Evolutionary conservation across 2,797 vertebrate species (phyloP).

Genomic region (Poliocrania exsul): DNA sequence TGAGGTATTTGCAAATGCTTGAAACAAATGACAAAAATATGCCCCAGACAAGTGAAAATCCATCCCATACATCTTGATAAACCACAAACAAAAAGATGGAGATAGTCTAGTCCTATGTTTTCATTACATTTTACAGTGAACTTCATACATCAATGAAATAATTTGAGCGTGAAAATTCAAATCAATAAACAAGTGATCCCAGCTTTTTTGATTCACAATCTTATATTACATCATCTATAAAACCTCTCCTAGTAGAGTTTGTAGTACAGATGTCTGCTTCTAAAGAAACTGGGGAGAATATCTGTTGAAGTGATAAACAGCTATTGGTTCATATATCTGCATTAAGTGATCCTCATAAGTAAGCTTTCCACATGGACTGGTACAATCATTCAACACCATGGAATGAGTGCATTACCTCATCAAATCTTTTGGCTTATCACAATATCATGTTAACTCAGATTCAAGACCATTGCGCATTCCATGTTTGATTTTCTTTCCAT

Average conservation of each 20-base stretch:
- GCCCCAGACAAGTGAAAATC: neutral
- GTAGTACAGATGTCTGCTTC: conserved; percentile 68
- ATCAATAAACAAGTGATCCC: conserved; percentile 85
- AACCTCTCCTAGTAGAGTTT: conserved; percentile 62
- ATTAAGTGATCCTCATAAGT: conserved; percentile 76
- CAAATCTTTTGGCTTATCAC: conserved; percentile 28
- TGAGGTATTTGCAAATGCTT: neutral
- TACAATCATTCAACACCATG: conserved; percentile 58
- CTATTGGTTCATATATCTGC: conserved; percentile 79
- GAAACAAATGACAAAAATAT: neutral
- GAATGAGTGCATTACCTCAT: conserved; percentile 26
- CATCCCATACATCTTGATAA: neutral
- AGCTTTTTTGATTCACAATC: conserved; percentile 79
- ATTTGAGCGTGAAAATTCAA: conserved; percentile 81
- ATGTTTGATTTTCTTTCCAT: neutral
- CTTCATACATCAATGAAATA: conserved; percentile 69
- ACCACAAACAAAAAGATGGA: conserved; percentile 30
- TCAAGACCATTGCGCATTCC: conserved; percentile 9
- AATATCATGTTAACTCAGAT: conserved; percentile 40
- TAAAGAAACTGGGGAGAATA: conserved; percentile 64
- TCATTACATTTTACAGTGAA: conserved; percentile 17
- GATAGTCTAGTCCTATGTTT: conserved; percentile 14
- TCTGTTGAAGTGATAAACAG: conserved; percentile 77
- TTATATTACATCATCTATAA: conserved; percentile 79
- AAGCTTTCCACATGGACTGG: conserved; percentile 59